These are phyloP conservation scores for Atta colombica DNA, from an alignment of 1,140 invertebrate genomes.

Conservation along the genomic window DNA sequence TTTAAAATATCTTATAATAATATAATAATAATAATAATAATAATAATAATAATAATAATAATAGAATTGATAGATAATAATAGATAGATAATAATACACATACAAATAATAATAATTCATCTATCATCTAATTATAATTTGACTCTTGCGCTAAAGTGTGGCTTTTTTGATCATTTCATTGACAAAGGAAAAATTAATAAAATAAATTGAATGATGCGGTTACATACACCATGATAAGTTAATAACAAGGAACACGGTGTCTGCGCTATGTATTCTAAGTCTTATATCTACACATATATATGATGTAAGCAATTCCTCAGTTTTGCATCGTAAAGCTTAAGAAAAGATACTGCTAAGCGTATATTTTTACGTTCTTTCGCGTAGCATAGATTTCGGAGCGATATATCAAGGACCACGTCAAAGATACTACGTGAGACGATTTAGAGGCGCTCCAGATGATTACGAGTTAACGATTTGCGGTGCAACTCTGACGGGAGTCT, in stretches of 20 bases:
- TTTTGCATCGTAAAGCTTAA: neutral
- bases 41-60: no score
- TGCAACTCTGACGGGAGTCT: conserved; percentile 34
- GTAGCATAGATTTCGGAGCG: no score
- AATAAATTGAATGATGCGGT: neutral
- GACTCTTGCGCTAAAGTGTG: neutral
- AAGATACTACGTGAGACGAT: conserved; percentile 15
- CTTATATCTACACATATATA: neutral
- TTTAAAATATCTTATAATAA: neutral
- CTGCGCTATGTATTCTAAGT: neutral
- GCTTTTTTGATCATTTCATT: neutral
- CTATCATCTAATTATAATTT: neutral
- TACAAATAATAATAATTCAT: neutral
- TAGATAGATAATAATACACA: neutral
- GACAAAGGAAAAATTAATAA: neutral
- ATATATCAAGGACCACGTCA: conserved; percentile 37
- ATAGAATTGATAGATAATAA: no score
- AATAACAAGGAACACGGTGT: neutral
- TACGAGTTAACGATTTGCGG: conserved; percentile 51
- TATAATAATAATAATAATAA: no score
- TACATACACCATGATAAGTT: neutral
- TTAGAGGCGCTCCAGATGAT: conserved; percentile 41
- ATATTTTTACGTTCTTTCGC: neutral
- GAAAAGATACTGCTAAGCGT: neutral
- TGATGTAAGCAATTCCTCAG: neutral